Percentiles rank a stretch among this genome's conserved stretches.
These are phyloP conservation scores for Caenorhabditis sp. DNA, from an alignment of 2,888 invertebrate genomes.

Conservation along the genomic window DNA sequence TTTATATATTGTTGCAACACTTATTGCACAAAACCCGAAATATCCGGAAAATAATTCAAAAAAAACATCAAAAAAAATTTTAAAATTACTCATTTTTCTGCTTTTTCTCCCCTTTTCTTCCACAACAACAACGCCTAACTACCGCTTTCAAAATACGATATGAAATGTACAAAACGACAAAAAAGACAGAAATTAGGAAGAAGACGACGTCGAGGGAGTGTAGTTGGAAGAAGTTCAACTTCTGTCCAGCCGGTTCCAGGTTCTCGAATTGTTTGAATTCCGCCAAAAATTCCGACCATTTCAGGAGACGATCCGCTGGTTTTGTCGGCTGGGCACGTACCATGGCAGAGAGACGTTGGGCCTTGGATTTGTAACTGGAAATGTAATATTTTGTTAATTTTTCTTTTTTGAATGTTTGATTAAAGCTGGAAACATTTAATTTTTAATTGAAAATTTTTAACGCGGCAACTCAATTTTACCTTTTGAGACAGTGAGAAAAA, in stretches of 20 bases:
- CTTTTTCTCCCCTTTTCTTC: conserved; percentile 17
- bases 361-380: conserved; percentile 66
- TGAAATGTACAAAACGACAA: conserved; percentile 48
- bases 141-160: conserved; percentile 39
- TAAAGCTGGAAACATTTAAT: too few species aligned
- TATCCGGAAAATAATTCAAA: not conserved
- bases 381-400: too few species aligned
- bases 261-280: conserved; percentile 73
- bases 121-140: conserved; percentile 44
- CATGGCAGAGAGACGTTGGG: conserved; percentile 68
- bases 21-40: not conserved
- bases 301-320: conserved; percentile 69
- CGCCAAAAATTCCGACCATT: conserved; percentile 75
- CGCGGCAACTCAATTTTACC: too few species aligned
- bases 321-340: conserved; percentile 72
- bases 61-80: not conserved
- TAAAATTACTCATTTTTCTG: conserved; percentile 26
- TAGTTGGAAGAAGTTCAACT: conserved; percentile 72
- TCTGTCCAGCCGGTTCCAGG: conserved; percentile 67
- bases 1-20: too few species aligned
- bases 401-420: too few species aligned
- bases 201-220: conserved; percentile 73
- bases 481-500: too few species aligned
- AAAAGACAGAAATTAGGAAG: conserved; percentile 51
- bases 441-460: too few species aligned